Evolutionary conservation across 2,888 invertebrate genomes (phyloP), one percentile per base, ranked within the genome.

Genomic region (Lycaena phlaeas): DNA sequence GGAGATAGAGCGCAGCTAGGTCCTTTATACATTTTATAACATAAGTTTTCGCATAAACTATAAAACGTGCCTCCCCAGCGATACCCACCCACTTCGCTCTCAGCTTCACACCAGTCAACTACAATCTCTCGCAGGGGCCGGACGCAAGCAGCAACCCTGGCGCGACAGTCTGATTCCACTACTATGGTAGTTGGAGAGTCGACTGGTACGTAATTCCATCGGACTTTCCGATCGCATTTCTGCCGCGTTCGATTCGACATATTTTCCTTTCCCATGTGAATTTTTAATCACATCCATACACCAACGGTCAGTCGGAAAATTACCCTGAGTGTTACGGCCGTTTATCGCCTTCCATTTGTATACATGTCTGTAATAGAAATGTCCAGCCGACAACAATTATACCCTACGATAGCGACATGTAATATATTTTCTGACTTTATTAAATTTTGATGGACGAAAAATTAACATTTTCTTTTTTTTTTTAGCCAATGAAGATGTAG

Each of bases 401-500:
- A 81, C 46, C 78, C 79, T 0, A 68, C 73, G 4, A 72, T 79
- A 17, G 52, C 59, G 5, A 42, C 57, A 4, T 49, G 68, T 70
- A 51, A 44, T 61, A 18, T 26, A 14, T 10, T 31, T 44, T 4
- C 34, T 27, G 11, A 15, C 14, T 18, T 22, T 36, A 38, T 30
- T 14, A 31, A 17, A 14, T 36, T 22, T n/a, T n/a, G 18, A 26
- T 29, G 28, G 11, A 28, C 6, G 7, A 12, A 6, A 14, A 27
- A 36, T 14, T 28, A 22, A 11, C 12, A 1, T 39, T 39, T 6
- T 14, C n/a, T 28, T 27, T 11, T 44, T 42, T 42, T 40, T 48
- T 49, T 87, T 86, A 68, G 76, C 61, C 0, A 69, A 63, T 28
- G 90, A 92, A 18, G 87, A 88, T 36, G 74, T 73, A 14, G 87